Evolutionary conservation across 1,140 invertebrate species (phyloP), one percentile per base, ranked within the genome.

Genomic region (Chrysopa pallens): DNA sequence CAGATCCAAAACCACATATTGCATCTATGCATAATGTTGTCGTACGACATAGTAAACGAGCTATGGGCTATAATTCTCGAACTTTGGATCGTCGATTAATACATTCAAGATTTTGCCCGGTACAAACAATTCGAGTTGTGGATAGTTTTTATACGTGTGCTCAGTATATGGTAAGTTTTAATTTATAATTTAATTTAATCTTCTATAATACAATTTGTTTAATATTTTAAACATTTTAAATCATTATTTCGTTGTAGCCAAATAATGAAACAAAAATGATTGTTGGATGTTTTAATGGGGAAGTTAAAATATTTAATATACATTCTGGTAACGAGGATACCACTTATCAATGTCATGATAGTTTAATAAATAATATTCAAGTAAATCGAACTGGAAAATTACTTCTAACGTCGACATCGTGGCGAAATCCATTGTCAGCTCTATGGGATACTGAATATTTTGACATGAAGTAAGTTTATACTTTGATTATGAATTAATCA

Each of bases 21-120:
- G 68, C 66, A 46, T 66, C 80, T 2, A 78, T 84, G 12, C 65
- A 64, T 1, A 89, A 90, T 66, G 69, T 86, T 42, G 69, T 74
- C 36, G 68, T 75, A 45, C 64, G 80, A 40, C 59, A 67, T 46
- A 62, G 69, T 4, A 66, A 70, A 48, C 59, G 69, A 43, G 59
- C 68, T 46, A 53, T 71, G 14, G 76, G 75, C 6, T 66, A 71
- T 28, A 61, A 65, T 46, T 63, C 60, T 1, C 63, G 67, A 23
- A 71, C 77, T 51, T 66, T 82, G 39, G 79, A 92, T 64, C 70
- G 84, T 37, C 73, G 82, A 51, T 76, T 87, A 42, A 78, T 91
- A 42, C 92, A 94, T 64, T 84, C 86, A 51, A 69, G 84, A 55
- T 95, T 95, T 62, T 79, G 84, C 56, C 84, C 85, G n/a, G 75